A percentile compares a stretch with the other conserved stretches of the same genome.
Conservation (phyloP, 30 jellyfish, hydroid and myxozoan genomes). For the Aurelia aurita region DNA sequence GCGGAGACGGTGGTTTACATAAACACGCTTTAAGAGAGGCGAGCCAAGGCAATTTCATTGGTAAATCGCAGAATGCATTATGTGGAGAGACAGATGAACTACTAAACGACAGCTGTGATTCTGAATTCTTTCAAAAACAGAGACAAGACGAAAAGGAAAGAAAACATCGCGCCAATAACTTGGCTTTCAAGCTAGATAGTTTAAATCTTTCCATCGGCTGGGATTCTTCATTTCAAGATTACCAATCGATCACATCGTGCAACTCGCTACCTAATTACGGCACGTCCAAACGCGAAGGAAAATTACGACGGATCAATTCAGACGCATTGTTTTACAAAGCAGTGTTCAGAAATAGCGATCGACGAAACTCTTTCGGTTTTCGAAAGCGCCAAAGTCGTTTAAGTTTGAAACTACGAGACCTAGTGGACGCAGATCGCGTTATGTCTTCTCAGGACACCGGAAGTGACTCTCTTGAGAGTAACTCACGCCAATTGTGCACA, state of each 20-base stretch:
- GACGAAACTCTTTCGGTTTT: conserved; percentile 1
- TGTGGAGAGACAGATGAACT: not conserved
- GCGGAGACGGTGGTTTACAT: no score
- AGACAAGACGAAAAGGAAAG: not conserved
- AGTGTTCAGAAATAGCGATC: conserved; percentile 14
- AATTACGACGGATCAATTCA: conserved; percentile 59
- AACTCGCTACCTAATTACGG: conserved; percentile 46
- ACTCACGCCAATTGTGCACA: not conserved
- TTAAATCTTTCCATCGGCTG: not conserved
- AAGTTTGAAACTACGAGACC: conserved; percentile 20
- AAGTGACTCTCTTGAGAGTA: not conserved
- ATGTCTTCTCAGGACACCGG: conserved; percentile 12
- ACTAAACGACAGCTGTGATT: no score
- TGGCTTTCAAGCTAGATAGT: not conserved
- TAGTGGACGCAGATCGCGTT: conserved; percentile 5
- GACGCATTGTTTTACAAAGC: conserved; percentile 65
- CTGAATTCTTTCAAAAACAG: not conserved
- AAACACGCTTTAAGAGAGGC: no score
- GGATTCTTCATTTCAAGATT: not conserved
- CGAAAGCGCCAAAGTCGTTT: conserved; percentile 34
- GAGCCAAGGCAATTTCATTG: not conserved
- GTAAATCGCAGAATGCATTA: not conserved
- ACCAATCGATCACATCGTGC: not conserved
- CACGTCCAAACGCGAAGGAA: conserved; percentile 14
- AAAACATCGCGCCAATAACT: not conserved